phyloP scores from a whole-genome alignment of 2,113 vertebrate species.

The Jacana jacana region DNA sequence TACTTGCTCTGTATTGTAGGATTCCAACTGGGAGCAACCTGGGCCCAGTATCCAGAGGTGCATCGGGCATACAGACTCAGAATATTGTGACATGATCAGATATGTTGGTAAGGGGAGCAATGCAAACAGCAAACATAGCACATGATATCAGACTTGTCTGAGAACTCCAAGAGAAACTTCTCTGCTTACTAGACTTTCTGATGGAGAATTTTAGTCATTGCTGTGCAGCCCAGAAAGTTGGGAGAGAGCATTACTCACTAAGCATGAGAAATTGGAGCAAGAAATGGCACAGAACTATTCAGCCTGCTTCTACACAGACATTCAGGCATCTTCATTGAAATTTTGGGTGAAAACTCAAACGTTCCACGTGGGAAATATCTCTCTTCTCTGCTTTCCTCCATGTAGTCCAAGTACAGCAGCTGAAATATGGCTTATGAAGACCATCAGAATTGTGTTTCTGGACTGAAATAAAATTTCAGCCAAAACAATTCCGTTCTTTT shows the following conservation, averaged over 20 bases:
- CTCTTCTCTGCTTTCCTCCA: neutral
- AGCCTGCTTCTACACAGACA: neutral
- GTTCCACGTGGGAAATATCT: neutral
- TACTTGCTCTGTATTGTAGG: neutral
- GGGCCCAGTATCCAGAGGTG: neutral
- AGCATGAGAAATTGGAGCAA: neutral
- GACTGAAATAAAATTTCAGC: neutral
- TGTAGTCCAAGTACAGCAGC: neutral
- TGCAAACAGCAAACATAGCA: neutral
- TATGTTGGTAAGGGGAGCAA: neutral
- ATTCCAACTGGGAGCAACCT: neutral
- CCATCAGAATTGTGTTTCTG: neutral
- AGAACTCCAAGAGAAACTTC: neutral
- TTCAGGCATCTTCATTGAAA: neutral
- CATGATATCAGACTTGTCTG: neutral
- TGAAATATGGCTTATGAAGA: neutral
- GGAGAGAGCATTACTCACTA: neutral
- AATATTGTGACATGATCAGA: neutral
- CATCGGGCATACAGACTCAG: fast-evolving
- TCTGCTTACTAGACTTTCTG: neutral
- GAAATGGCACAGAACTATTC: neutral
- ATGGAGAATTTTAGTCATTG: neutral
- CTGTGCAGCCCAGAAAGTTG: neutral
- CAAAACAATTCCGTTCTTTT: neutral
- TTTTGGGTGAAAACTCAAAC: neutral